A percentile compares a stretch with the other conserved stretches of the same genome.
phyloP scores from a whole-genome alignment of 1,140 invertebrate genomes.

The Drosophila insularis region DNA sequence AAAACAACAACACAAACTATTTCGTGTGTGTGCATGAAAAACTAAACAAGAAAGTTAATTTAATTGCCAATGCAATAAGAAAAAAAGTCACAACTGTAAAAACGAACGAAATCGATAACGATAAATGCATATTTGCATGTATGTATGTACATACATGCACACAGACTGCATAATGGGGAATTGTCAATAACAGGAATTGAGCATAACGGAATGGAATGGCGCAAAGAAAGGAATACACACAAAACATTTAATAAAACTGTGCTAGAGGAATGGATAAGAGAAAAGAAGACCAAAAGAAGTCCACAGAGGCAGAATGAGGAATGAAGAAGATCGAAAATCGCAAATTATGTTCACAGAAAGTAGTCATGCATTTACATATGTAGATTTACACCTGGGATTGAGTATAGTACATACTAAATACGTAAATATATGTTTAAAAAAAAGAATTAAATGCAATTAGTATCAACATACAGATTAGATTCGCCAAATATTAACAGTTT shows the following conservation, averaged over 20 bases:
- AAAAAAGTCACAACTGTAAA: background rate
- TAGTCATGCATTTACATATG: too few relatives aligned
- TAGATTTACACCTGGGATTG: too few relatives aligned
- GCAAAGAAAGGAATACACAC: background rate
- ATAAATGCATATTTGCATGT: background rate
- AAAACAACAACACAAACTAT: background rate
- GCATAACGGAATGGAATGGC: background rate
- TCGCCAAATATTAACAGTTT: too few relatives aligned
- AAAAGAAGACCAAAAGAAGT: background rate
- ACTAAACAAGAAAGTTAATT: slow-evolving; percentile 32
- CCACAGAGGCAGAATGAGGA: too few relatives aligned
- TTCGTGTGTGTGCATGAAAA: slow-evolving; percentile 15
- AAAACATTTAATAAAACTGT: background rate
- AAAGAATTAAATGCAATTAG: too few relatives aligned
- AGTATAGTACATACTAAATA: too few relatives aligned
- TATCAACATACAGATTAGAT: too few relatives aligned
- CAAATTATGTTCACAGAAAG: too few relatives aligned
- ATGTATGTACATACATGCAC: too few relatives aligned
- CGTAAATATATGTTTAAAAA: too few relatives aligned
- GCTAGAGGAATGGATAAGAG: background rate
- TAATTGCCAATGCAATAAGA: slow-evolving; percentile 16
- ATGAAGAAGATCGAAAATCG: too few relatives aligned
- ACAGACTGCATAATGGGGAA: background rate
- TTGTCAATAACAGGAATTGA: slow-evolving; percentile 8
- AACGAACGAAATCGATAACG: slow-evolving; percentile 1